Conservation (phyloP, 2,888 invertebrate genomes). For the Sthenelais limicola region DNA sequence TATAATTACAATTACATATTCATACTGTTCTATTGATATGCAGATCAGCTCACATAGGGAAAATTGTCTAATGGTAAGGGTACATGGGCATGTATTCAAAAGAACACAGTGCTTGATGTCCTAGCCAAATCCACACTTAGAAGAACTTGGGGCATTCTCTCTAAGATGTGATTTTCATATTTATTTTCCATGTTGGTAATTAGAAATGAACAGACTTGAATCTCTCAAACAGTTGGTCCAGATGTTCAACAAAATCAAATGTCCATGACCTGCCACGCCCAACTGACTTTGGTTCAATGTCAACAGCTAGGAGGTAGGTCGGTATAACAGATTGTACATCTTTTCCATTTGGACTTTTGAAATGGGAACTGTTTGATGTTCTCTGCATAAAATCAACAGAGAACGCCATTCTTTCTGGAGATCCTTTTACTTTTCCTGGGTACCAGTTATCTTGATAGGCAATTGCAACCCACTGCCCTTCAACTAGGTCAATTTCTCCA, state of each 20-base stretch:
- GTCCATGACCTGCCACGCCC: conserved; percentile 7
- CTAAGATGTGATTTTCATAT: too few relatives aligned
- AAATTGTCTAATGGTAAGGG: too few relatives aligned
- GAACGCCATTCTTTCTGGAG: not conserved
- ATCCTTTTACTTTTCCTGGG: not conserved
- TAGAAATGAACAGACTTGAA: not conserved
- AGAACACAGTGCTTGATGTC: too few relatives aligned
- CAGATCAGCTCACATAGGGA: too few relatives aligned
- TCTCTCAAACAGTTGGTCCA: not conserved
- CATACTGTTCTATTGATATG: too few relatives aligned
- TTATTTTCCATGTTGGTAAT: too few relatives aligned
- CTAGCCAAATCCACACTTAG: too few relatives aligned
- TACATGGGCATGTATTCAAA: too few relatives aligned
- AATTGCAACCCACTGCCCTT: conserved; percentile 15
- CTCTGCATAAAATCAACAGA: conserved; percentile 14
- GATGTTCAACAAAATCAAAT: not conserved
- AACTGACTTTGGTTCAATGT: not conserved
- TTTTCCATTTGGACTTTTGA: conserved; percentile 4
- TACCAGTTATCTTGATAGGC: conserved; percentile 23
- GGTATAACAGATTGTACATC: not conserved
- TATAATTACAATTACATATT: too few relatives aligned
- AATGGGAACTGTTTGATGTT: not conserved
- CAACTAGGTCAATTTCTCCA: not conserved
- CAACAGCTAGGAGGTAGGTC: not conserved
- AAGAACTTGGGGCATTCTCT: too few relatives aligned